Conservation (phyloP, 2,888 invertebrate genomes). For the Hirtodrosophila trivittata region DNA sequence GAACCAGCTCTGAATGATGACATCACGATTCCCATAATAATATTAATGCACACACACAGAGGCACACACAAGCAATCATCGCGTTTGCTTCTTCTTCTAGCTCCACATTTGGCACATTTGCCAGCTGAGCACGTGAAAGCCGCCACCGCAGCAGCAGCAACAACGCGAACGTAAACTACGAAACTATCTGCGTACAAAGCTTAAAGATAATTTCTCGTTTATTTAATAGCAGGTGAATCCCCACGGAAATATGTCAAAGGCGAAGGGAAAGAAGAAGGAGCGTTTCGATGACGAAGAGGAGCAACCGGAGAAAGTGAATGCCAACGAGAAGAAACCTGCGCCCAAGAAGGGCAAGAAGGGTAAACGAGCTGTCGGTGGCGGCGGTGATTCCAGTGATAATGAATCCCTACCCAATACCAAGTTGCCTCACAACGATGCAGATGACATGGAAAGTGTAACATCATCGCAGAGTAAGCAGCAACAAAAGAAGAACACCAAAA, state of each 20-base stretch:
- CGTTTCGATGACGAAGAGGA: constrained; percentile 72
- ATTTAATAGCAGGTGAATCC: constrained; percentile 3
- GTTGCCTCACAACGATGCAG: constrained; percentile 75
- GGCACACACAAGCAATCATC: constrained; percentile 13
- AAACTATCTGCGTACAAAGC: constrained; percentile 2
- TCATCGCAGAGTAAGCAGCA: constrained; percentile 63
- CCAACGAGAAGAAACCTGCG: constrained; percentile 58
- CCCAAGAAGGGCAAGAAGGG: constrained; percentile 76
- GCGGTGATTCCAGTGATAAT: constrained; percentile 85
- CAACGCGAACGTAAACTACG: constrained; percentile 23
- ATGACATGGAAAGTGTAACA: constrained; percentile 76
- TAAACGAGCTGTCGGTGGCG: constrained; percentile 83
- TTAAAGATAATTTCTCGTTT: constrained; percentile 3
- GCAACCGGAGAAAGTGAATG: constrained; percentile 46
- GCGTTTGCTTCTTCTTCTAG: constrained; percentile 22
- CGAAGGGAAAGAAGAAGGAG: constrained; percentile 79
- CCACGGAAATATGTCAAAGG: constrained; percentile 61
- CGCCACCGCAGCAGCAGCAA: constrained; percentile 27
- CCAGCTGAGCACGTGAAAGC: constrained; percentile 77
- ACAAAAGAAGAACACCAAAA: constrained; percentile 74
- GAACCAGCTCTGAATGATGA: constrained; percentile 47
- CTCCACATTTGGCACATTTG: constrained; percentile 53
- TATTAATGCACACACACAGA: constrained; percentile 14
- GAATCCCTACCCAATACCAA: constrained; percentile 76
- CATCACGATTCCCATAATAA: constrained; percentile 47